A percentile compares a stretch with the other conserved stretches of the same genome.
Evolutionary conservation across 2,888 invertebrate genomes (phyloP).

Genomic region (Sarcophaga caerulescens): DNA sequence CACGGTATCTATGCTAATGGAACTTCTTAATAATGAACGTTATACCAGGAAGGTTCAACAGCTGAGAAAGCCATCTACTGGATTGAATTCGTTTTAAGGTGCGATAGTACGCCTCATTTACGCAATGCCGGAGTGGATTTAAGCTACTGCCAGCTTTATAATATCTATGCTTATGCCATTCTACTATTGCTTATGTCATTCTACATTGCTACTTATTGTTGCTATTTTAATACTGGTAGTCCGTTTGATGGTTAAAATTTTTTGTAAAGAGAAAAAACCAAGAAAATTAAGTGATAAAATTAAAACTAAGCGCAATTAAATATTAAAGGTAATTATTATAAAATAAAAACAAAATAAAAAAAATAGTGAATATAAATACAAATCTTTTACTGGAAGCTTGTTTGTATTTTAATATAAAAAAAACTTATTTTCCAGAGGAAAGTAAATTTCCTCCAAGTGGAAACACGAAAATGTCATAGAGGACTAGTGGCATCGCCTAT

Average conservation of each 20-base stretch:
- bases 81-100: slow-evolving; percentile 45
- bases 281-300: background rate
- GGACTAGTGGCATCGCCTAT: too few species aligned
- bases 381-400: too few species aligned
- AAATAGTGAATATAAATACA: background rate
- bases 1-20: slow-evolving; percentile 70
- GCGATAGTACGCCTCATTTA: slow-evolving; percentile 43
- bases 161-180: slow-evolving; percentile 70
- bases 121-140: slow-evolving; percentile 68
- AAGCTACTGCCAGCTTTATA: slow-evolving; percentile 72
- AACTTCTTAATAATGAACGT: slow-evolving; percentile 71
- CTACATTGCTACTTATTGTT: slow-evolving; percentile 28
- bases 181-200: too few species aligned
- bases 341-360: background rate
- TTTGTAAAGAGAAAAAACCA: background rate
- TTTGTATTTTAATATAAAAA: background rate
- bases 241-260: background rate
- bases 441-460: too few species aligned
- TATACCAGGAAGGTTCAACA: slow-evolving; percentile 60
- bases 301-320: slow-evolving; percentile 7
- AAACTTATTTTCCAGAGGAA: too few species aligned
- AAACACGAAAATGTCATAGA: too few species aligned
- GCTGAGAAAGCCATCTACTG: slow-evolving; percentile 44
- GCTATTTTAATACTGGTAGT: background rate
- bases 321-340: slow-evolving; percentile 59